A percentile compares a stretch with the other conserved stretches of the same genome.
Evolutionary conservation across 2,888 invertebrate species (phyloP).

Genomic region (Lithophane leautieri): DNA sequence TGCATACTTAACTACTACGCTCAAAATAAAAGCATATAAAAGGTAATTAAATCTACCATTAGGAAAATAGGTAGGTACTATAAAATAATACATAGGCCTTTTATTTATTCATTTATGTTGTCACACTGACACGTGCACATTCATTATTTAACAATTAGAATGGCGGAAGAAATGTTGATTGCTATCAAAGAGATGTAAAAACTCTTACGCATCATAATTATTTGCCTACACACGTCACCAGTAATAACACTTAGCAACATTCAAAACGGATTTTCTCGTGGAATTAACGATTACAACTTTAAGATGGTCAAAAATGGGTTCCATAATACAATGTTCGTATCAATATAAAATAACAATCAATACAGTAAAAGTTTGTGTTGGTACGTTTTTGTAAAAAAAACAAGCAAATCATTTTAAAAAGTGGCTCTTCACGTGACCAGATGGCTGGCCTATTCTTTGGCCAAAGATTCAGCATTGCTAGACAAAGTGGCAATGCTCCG

Average conservation of each 20-base stretch:
- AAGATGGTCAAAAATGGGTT: too few relatives aligned
- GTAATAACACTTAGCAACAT: not conserved
- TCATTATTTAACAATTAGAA: constrained; percentile 66
- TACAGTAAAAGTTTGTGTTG: too few relatives aligned
- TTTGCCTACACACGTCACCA: constrained; percentile 27
- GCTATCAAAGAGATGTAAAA: constrained; percentile 52
- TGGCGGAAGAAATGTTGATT: constrained; percentile 63
- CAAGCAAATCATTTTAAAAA: not conserved
- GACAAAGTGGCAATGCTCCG: too few relatives aligned
- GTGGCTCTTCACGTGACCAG: too few relatives aligned
- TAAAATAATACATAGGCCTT: constrained; percentile 3
- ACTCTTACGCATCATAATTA: constrained; percentile 48
- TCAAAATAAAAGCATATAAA: too few relatives aligned
- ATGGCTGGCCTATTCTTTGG: too few relatives aligned
- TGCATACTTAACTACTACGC: too few relatives aligned
- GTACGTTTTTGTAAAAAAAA: too few relatives aligned
- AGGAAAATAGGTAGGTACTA: not conserved
- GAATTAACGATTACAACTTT: not conserved
- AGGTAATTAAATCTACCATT: too few relatives aligned
- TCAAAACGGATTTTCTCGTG: not conserved
- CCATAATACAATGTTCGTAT: not conserved
- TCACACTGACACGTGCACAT: constrained; percentile 40
- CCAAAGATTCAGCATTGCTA: too few relatives aligned
- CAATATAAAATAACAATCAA: not conserved
- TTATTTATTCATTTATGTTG: constrained; percentile 8